Conservation (phyloP, 2,888 invertebrate genomes). For the Synergus umbraculus region DNA sequence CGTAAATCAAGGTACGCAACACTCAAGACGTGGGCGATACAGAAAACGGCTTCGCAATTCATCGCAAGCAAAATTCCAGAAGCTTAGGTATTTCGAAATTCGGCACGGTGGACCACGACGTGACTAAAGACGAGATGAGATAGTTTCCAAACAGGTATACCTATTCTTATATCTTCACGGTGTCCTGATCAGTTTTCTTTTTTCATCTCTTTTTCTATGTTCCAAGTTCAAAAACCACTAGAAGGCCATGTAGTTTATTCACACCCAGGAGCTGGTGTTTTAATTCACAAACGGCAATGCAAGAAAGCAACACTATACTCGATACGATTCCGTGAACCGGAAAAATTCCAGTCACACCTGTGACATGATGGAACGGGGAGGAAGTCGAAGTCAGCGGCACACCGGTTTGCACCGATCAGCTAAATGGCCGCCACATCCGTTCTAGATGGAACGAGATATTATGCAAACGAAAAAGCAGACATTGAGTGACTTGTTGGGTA, state of each 20-base stretch:
- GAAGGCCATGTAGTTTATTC: too few relatives aligned
- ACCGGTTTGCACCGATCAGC: conserved; percentile 24
- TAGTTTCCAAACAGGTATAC: neutral
- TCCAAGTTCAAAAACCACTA: neutral
- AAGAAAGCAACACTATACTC: neutral
- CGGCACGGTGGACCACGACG: conserved; percentile 30
- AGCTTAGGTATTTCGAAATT: conserved; percentile 7
- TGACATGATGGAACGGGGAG: conserved; percentile 2
- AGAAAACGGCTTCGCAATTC: neutral
- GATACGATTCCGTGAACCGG: conserved; percentile 34
- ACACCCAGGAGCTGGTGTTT: neutral
- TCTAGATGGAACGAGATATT: conserved; percentile 36
- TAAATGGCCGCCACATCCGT: conserved; percentile 35
- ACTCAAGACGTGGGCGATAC: neutral
- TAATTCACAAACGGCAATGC: neutral
- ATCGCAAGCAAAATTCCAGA: conserved; percentile 1
- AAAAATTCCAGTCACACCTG: conserved; percentile 37
- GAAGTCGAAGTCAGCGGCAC: conserved; percentile 19
- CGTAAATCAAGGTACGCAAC: conserved; percentile 20
- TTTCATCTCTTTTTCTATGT: conserved; percentile 25
- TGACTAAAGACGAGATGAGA: conserved; percentile 2
- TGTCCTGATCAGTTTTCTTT: neutral
- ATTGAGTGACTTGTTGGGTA: conserved; percentile 32
- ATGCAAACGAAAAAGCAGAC: conserved; percentile 36
- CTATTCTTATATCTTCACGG: neutral